Base-by-base conservation (phyloP, 1,140 invertebrate species). In the Rhysida immarginata region DNA sequence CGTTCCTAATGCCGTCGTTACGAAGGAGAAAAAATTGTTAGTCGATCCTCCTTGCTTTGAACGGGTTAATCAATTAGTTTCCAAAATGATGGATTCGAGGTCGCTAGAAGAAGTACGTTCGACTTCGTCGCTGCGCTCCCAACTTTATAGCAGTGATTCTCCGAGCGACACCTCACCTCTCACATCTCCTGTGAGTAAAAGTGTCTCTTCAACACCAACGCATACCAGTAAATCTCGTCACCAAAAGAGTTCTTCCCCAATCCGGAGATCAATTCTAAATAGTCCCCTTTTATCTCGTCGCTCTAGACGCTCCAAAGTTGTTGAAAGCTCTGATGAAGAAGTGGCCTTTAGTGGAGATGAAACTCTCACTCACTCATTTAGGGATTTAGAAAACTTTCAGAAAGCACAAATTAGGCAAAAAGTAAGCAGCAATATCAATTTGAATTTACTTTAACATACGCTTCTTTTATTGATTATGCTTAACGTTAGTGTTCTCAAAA, bases 331-430 rank as follows among this genome's bases (percentile, higher is more conserved):
- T 0, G 87, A 92, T 64, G 87, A 91, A 63, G 87, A 92, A 65
- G 78, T 79, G 16, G 76, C 60, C 2, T 77, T 20, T 72, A 79
- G 54, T 77, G 78, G 66, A 24, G 57, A 65, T 24, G 69, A 71
- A 51, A 64, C 67, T 13, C 54, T 61, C 24, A 59, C 58, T 35
- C 59, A 59, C 20, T 60, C 58, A n/a, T 61, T 56, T 48, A 80
- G 81, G 57, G 86, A 95, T 70, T 75, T 95, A 54, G 90, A 96
- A 73, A 90, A 85, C 49, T 94, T 95, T 69, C 92, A 96, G 68
- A 95, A 95, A 72, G 85, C 87, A 41, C 90, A 94, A 65, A 76
- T 95, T 27, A 79, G 87, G 61, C 90, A 95, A 69, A 94, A 95
- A 81, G 90, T 93, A 46, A 23, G 44, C 20, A 23, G n/a, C n/a